phyloP scores from a whole-genome alignment of 35 echinoderm and acorn worm species.

The Holothuria glaberrima region DNA sequence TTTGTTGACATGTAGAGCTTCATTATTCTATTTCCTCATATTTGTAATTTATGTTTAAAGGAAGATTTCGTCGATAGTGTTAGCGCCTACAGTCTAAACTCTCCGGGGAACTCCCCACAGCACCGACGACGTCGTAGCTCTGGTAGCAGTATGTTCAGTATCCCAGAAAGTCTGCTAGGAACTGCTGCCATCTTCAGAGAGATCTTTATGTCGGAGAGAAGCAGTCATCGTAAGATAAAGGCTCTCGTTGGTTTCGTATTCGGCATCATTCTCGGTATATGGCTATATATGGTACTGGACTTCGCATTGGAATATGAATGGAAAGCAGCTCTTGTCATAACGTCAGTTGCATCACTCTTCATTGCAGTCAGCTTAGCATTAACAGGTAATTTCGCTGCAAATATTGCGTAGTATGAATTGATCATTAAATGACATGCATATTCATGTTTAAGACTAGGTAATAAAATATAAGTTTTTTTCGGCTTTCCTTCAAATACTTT shows the following conservation, averaged over 20 bases:
- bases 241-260: slow-evolving; percentile 67
- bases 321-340: slow-evolving; percentile 66
- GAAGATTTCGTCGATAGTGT: slow-evolving; percentile 44
- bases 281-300: slow-evolving; percentile 74
- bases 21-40: not conserved
- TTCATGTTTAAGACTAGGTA: too few relatives aligned
- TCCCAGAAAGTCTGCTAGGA: slow-evolving; percentile 48
- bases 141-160: slow-evolving; percentile 52
- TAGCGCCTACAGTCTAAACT: slow-evolving; percentile 32
- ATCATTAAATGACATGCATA: too few relatives aligned
- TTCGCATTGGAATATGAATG: slow-evolving; percentile 76
- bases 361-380: slow-evolving; percentile 77
- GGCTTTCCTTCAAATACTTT: too few relatives aligned
- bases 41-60: not conserved
- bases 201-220: slow-evolving; percentile 76
- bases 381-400: slow-evolving; percentile 85
- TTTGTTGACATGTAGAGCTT: too few relatives aligned
- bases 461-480: too few relatives aligned
- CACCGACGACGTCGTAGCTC: slow-evolving; percentile 41
- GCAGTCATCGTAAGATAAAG: slow-evolving; percentile 71
- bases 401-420: too few relatives aligned
- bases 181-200: slow-evolving; percentile 76
- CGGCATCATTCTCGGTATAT: slow-evolving; percentile 72
- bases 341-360: slow-evolving; percentile 64
- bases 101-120: slow-evolving; percentile 48